Conservation (phyloP, 1,140 invertebrate species). For the Lordiphosa stackelbergi region DNA sequence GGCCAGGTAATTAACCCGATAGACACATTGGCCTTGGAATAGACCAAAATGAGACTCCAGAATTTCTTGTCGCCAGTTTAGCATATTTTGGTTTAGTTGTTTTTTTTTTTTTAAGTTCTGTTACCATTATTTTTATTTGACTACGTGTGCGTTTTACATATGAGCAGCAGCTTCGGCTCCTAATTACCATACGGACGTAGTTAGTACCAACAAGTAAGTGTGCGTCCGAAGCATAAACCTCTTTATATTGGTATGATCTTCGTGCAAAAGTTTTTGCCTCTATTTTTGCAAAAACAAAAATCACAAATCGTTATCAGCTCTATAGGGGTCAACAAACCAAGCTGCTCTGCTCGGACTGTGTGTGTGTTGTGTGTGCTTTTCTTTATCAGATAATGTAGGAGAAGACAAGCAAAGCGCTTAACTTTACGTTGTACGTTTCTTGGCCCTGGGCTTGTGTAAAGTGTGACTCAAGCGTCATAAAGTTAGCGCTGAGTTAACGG, state of each 20-base stretch:
- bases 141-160: constrained; percentile 69
- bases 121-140: constrained; percentile 67
- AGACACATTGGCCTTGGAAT: constrained; percentile 57
- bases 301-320: constrained; percentile 65
- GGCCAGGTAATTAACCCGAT: constrained; percentile 69
- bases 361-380: constrained; percentile 10
- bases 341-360: constrained; percentile 10
- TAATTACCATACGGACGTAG: constrained; percentile 27
- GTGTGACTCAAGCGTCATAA: constrained; percentile 67
- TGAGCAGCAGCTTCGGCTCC: constrained; percentile 34
- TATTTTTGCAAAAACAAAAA: constrained; percentile 51
- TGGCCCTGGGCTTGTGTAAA: not conserved
- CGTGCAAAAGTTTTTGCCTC: constrained; percentile 52
- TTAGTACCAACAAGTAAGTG: not conserved
- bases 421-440: constrained; percentile 13
- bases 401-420: constrained; percentile 45
- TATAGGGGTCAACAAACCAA: constrained; percentile 61
- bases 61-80: constrained; percentile 16
- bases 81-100: constrained; percentile 11
- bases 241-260: constrained; percentile 66
- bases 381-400: constrained; percentile 65
- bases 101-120: constrained; percentile 40
- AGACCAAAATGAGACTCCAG: constrained; percentile 9
- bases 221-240: constrained; percentile 9
- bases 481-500: constrained; percentile 54